Evolutionary conservation across 2,113 vertebrate species (phyloP), one percentile per base, ranked within the genome.

Genomic region (Microtus richardsoni): DNA sequence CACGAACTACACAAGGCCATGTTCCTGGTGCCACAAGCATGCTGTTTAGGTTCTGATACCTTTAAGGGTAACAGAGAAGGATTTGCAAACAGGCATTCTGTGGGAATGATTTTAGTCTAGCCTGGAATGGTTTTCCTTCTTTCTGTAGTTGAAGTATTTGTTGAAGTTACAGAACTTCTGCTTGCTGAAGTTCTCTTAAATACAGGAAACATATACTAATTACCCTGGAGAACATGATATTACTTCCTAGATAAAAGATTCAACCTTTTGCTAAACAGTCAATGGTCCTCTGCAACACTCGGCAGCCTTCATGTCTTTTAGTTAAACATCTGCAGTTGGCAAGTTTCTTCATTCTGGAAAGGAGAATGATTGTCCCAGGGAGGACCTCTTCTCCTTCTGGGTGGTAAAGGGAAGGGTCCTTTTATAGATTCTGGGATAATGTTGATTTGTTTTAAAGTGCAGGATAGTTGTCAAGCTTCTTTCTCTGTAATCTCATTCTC

Each of bases 121-220:
- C 88, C 85, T 84, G 47, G 77, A 92, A 84, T 84, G 58, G 74
- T 91, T 94, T 95, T 89, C 33, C 78, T 77, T 85, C 71, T 2
- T 54, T n/a, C 13, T 44, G 66, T 74, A 41, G 79, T 21, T 77
- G 22, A 64, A 86, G 58, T 79, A 52, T 92, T 93, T 85, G 86
- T 41, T 96, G 54, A 58, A 58, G 54, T 94, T 79, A 33, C n/a
- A 91, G 84, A 93, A 44, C 60, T 89, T 95, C 86, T 52, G 6
- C 86, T 92, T 93, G 93, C 83, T 91, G 3, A 71, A 52, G 26
- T 94, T 83, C 62, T 91, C 70, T 88, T 78, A 75, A 89, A 89
- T 30, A 36, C 13, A 74, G 49, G 49, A 89, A 91, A 74, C 68
- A 60, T 4, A 10, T 16, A 71, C 16, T 82, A 74, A 36, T 52